These are phyloP conservation scores for Porites lobata DNA, from an alignment of 92 coral and sea anemone species.

Conservation along the genomic window DNA sequence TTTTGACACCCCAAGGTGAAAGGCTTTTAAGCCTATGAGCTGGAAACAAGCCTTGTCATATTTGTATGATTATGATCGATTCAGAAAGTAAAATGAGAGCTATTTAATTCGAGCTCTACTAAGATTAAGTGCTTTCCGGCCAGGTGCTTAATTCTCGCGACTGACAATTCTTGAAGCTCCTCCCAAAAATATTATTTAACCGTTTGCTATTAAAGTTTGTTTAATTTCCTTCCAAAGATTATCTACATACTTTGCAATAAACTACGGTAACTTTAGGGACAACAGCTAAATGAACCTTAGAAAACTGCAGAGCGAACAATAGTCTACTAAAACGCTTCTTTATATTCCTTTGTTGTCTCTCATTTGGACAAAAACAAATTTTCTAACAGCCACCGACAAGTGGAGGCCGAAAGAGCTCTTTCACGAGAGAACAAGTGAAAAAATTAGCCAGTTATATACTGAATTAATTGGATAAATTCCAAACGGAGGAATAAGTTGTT, in stretches of 20 bases:
- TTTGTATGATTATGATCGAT: conserved; percentile 3
- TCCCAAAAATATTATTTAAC: conserved; percentile 1
- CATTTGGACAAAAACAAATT: not conserved
- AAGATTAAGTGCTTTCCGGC: conserved; percentile 24
- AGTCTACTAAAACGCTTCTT: conserved; percentile 10
- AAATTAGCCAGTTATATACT: not conserved
- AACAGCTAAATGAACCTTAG: conserved; percentile 33
- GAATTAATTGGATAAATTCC: conserved; percentile 27
- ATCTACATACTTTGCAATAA: conserved; percentile 18
- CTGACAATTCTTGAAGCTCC: not conserved
- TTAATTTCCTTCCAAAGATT: conserved; percentile 21
- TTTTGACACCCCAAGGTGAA: conserved; percentile 21
- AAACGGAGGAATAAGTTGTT: conserved; percentile 8
- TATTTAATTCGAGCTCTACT: conserved; percentile 14
- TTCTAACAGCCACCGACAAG: not conserved
- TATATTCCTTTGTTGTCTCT: conserved; percentile 2
- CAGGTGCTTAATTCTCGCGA: conserved; percentile 22
- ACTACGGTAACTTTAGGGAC: conserved; percentile 28
- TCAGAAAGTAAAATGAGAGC: conserved; percentile 8
- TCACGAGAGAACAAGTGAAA: conserved; percentile 8
- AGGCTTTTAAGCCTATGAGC: conserved; percentile 15
- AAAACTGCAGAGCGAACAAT: conserved; percentile 21
- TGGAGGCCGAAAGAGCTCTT: not conserved
- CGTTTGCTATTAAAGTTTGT: not conserved
- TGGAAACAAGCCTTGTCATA: conserved; percentile 14